These are phyloP conservation scores for Catajapyx aquilonaris DNA, from an alignment of 1,140 invertebrate genomes.

Conservation along the genomic window DNA sequence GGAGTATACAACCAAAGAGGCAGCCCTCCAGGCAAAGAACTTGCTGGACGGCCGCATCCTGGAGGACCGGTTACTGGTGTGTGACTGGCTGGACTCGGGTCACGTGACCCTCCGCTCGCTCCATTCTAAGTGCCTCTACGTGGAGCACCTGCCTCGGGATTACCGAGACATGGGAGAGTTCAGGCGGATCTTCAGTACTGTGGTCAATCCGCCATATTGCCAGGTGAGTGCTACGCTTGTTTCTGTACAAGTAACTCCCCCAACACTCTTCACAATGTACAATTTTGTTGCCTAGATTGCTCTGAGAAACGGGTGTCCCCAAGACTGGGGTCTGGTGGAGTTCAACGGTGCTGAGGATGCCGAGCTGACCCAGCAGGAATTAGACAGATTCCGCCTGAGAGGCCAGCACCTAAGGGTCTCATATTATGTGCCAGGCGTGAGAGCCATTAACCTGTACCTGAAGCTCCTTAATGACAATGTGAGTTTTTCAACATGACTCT, in stretches of 20 bases:
- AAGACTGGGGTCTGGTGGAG: slow-evolving; percentile 34
- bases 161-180: slow-evolving; percentile 31
- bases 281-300: slow-evolving; percentile 24
- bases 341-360: slow-evolving; percentile 27
- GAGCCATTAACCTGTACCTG: slow-evolving; percentile 31
- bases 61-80: slow-evolving; percentile 22
- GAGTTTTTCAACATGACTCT: no score
- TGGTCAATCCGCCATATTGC: slow-evolving; percentile 32
- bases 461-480: slow-evolving; percentile 25
- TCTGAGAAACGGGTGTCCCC: slow-evolving; percentile 28
- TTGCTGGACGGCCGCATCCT: slow-evolving; percentile 25
- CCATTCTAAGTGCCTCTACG: slow-evolving; percentile 30
- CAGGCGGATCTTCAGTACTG: slow-evolving; percentile 26
- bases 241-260: no score
- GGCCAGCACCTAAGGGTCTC: slow-evolving; percentile 25
- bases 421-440: slow-evolving; percentile 33
- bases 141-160: slow-evolving; percentile 28
- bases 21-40: slow-evolving; percentile 24
- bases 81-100: slow-evolving; percentile 29
- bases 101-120: slow-evolving; percentile 27
- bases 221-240: slow-evolving; percentile 22
- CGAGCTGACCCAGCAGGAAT: slow-evolving; percentile 22
- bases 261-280: neutral
- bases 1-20: slow-evolving; percentile 28
- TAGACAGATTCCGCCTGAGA: slow-evolving; percentile 22